Evolutionary conservation across 2,888 invertebrate genomes (phyloP).

Genomic region (Alentia gelatinosa): DNA sequence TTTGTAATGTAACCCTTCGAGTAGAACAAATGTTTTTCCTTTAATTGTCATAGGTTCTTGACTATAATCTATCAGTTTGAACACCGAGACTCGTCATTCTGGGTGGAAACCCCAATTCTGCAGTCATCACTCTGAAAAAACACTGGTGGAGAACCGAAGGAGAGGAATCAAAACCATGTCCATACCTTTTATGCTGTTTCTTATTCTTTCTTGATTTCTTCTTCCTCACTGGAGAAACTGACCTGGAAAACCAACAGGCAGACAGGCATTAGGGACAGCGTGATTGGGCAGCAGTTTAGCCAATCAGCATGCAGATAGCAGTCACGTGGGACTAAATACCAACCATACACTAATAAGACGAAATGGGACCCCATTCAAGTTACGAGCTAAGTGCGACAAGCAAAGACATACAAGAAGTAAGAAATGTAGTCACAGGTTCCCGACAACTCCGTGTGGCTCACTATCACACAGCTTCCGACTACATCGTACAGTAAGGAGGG

Average conservation of each 20-base stretch:
- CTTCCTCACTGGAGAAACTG: constrained; percentile 43
- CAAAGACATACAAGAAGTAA: constrained; percentile 47
- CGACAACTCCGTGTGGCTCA: neutral
- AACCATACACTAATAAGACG: constrained; percentile 52
- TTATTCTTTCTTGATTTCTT: constrained; percentile 50
- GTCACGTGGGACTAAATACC: constrained; percentile 51
- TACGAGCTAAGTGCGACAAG: constrained; percentile 45
- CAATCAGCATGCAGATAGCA: constrained; percentile 44
- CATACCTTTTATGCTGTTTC: constrained; percentile 53
- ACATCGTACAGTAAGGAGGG: neutral
- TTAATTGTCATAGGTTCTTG: neutral
- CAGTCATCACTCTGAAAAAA: neutral
- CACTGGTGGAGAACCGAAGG: constrained; percentile 14
- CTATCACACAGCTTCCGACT: constrained; percentile 20
- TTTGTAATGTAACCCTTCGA: neutral
- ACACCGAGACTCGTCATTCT: neutral
- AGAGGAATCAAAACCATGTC: neutral
- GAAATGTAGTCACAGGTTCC: constrained; percentile 47
- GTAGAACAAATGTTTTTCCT: neutral
- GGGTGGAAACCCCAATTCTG: neutral
- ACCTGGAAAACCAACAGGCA: constrained; percentile 50
- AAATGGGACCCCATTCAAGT: constrained; percentile 49
- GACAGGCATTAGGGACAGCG: neutral
- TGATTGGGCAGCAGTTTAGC: neutral
- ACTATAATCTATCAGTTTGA: neutral